Percentiles rank a stretch among this genome's conserved stretches.
These are phyloP conservation scores for Charaxes varanes DNA, from an alignment of 1,140 invertebrate genomes.

Conservation along the genomic window DNA sequence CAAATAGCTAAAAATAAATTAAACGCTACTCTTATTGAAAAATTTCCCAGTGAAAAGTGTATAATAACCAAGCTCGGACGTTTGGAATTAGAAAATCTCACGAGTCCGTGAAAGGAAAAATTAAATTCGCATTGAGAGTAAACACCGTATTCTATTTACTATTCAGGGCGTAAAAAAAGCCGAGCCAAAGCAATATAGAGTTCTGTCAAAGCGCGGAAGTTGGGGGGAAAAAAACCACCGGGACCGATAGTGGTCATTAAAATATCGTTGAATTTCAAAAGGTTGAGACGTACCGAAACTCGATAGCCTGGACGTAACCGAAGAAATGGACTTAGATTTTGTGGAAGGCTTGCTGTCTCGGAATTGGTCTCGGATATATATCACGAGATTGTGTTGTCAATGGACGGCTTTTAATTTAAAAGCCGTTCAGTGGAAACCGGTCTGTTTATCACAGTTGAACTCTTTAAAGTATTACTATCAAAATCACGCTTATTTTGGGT, in stretches of 20 bases:
- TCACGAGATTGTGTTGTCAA: conserved; percentile 16
- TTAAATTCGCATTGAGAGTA: conserved; percentile 42
- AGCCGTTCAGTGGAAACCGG: conserved; percentile 1
- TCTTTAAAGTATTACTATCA: too few species aligned
- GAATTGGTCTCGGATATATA: conserved; percentile 9
- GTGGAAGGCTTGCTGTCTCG: conserved; percentile 4
- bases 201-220: conserved; percentile 47
- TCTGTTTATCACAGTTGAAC: too few species aligned
- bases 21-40: too few species aligned
- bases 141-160: conserved; percentile 46
- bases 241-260: conserved; percentile 60
- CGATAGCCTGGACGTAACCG: conserved; percentile 40
- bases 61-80: too few species aligned
- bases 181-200: conserved; percentile 48
- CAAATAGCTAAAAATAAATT: too few species aligned
- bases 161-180: conserved; percentile 55
- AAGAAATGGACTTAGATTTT: conserved; percentile 55
- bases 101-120: conserved; percentile 36
- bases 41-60: too few species aligned
- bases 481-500: too few species aligned
- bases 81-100: too few species aligned
- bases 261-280: conserved; percentile 65
- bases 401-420: conserved; percentile 13
- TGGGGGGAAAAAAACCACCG: conserved; percentile 38
- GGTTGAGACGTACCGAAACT: conserved; percentile 24